Conservation (phyloP, 2,888 invertebrate species). For the Phragmatobia fuliginosa region DNA sequence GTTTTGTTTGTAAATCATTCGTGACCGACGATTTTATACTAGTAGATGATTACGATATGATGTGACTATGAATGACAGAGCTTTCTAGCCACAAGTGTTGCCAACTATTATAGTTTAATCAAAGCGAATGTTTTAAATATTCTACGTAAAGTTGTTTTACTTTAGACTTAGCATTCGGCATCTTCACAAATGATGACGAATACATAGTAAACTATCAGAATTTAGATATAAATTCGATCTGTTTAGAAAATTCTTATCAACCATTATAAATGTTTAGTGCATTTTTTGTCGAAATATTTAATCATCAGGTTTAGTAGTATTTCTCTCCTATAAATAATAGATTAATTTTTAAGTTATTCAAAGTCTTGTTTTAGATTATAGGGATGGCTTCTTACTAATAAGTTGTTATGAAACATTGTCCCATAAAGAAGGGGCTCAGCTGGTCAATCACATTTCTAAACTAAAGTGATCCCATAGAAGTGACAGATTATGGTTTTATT, state of each 20-base stretch:
- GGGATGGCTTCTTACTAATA: no score
- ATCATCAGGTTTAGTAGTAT: no score
- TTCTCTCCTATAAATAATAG: no score
- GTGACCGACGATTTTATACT: constrained; percentile 57
- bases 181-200: no score
- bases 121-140: constrained; percentile 7
- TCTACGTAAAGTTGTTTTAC: no score
- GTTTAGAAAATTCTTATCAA: neutral
- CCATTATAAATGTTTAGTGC: no score
- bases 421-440: constrained; percentile 4
- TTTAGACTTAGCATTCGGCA: no score
- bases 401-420: neutral
- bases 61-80: constrained; percentile 42
- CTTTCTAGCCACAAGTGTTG: constrained; percentile 35
- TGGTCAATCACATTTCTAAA: constrained; percentile 10
- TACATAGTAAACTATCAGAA: neutral
- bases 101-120: constrained; percentile 7
- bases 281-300: no score
- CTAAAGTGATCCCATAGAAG: constrained; percentile 4
- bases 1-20: constrained; percentile 53
- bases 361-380: constrained; percentile 6
- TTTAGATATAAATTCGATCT: neutral
- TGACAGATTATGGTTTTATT: constrained; percentile 3
- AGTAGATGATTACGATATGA: constrained; percentile 49
- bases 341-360: neutral